Evolutionary conservation across 2,797 vertebrate genomes (phyloP).

Genomic region (Crenuchus spilurus): DNA sequence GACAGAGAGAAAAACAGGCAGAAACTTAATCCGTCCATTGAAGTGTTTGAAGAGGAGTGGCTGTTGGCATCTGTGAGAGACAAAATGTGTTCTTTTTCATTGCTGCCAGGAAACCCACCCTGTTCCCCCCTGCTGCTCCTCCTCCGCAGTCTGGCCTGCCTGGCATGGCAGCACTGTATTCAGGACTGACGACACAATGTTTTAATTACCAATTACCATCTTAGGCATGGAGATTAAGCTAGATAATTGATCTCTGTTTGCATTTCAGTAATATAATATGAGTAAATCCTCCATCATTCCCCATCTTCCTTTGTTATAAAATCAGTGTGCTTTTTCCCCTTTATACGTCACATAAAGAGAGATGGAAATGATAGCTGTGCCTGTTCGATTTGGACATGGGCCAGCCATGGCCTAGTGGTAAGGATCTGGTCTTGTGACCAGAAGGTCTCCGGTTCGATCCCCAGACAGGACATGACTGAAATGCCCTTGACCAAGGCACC

Average conservation of each 20-base stretch:
- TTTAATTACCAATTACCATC: conserved; percentile 56
- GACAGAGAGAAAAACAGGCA: conserved; percentile 48
- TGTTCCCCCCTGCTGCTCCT: conserved; percentile 34
- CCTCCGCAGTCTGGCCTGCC: conserved; percentile 39
- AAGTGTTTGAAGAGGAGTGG: conserved; percentile 52
- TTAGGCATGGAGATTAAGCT: conserved; percentile 49
- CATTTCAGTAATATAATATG: conserved; percentile 29
- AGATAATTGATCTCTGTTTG: conserved; percentile 34
- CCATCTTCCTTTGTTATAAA: background rate
- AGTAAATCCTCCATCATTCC: conserved; percentile 24
- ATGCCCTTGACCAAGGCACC: too few species aligned
- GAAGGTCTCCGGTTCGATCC: too few species aligned
- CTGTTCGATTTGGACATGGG: background rate
- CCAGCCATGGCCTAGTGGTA: too few species aligned
- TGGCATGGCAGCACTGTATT: conserved; percentile 28
- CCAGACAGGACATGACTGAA: too few species aligned
- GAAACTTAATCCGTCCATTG: conserved; percentile 58
- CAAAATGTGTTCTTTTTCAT: conserved; percentile 55
- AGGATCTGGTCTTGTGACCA: too few species aligned
- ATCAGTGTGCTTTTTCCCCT: conserved; percentile 1
- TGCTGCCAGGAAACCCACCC: conserved; percentile 51
- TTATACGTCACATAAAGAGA: background rate
- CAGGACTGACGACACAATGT: conserved; percentile 24
- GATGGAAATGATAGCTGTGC: background rate
- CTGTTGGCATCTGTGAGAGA: conserved; percentile 44